These are phyloP conservation scores for Chorisops tibialis DNA, from an alignment of 2,888 invertebrate species.

Conservation along the genomic window DNA sequence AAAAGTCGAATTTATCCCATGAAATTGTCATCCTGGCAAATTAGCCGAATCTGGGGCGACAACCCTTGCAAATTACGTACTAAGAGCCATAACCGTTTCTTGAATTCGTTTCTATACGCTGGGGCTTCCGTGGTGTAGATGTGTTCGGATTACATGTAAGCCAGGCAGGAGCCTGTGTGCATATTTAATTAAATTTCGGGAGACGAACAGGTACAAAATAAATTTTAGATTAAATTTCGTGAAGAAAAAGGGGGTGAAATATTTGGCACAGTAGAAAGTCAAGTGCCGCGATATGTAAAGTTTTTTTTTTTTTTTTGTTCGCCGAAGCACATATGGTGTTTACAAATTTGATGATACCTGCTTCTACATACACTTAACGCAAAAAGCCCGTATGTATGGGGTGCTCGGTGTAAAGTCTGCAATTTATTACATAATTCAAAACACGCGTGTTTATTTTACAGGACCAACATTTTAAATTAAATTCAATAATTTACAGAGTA, in stretches of 20 bases:
- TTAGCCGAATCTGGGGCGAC: slow-evolving; percentile 22
- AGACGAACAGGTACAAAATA: slow-evolving; percentile 9
- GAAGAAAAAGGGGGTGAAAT: not conserved
- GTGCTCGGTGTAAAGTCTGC: too few species aligned
- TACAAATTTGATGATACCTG: slow-evolving; percentile 10
- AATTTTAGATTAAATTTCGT: not conserved
- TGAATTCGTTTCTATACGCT: not conserved
- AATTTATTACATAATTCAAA: too few species aligned
- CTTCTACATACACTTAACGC: too few species aligned
- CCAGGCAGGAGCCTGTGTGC: not conserved
- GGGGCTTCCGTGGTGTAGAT: not conserved
- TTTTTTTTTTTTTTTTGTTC: not conserved
- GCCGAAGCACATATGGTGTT: slow-evolving; percentile 9
- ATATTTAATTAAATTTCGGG: slow-evolving; percentile 21
- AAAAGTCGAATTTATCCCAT: slow-evolving; percentile 29
- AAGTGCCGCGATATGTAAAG: slow-evolving; percentile 7
- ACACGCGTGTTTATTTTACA: too few species aligned
- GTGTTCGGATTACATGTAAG: not conserved
- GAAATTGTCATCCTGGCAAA: slow-evolving; percentile 28
- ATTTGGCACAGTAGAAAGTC: slow-evolving; percentile 14
- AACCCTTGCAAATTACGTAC: slow-evolving; percentile 9
- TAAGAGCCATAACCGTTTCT: not conserved
- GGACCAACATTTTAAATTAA: too few species aligned
- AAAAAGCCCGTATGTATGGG: too few species aligned
- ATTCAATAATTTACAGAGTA: too few species aligned